Conservation (phyloP, 1,140 invertebrate species). For the Anastrepha ludens region DNA sequence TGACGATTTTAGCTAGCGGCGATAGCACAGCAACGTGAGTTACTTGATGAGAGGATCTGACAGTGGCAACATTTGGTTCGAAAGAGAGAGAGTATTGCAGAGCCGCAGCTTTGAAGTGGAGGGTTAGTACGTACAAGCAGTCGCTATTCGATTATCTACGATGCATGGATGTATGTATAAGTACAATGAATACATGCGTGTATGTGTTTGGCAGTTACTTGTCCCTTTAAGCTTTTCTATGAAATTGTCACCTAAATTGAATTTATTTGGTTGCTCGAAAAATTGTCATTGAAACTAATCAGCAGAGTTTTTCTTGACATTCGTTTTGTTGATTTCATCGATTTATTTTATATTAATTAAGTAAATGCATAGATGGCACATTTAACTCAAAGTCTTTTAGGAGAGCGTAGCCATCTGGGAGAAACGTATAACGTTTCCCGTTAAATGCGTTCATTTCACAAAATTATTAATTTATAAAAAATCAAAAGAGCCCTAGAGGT, state of each 20-base stretch:
- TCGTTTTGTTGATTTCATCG: background rate
- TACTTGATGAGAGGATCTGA: background rate
- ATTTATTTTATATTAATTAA: background rate
- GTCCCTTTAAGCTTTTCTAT: background rate
- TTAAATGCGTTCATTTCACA: too few relatives aligned
- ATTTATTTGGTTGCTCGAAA: background rate
- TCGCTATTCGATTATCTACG: background rate
- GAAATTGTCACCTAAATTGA: slow-evolving; percentile 3
- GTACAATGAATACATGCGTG: background rate
- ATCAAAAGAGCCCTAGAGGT: too few relatives aligned
- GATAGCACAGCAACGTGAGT: background rate
- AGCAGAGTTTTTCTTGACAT: background rate
- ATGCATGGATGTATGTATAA: background rate
- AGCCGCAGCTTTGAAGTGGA: too few relatives aligned
- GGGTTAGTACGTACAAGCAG: too few relatives aligned
- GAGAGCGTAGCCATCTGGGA: too few relatives aligned
- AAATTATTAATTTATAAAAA: too few relatives aligned
- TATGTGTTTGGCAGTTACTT: background rate
- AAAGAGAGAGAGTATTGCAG: background rate
- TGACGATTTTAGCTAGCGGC: slow-evolving; percentile 3
- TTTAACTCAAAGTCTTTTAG: too few relatives aligned
- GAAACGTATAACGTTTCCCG: too few relatives aligned
- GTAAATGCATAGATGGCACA: too few relatives aligned
- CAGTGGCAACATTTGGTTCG: background rate
- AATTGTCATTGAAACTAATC: slow-evolving; percentile 24